Base-by-base conservation (phyloP, 1,140 invertebrate genomes). In the Linepithema humile region DNA sequence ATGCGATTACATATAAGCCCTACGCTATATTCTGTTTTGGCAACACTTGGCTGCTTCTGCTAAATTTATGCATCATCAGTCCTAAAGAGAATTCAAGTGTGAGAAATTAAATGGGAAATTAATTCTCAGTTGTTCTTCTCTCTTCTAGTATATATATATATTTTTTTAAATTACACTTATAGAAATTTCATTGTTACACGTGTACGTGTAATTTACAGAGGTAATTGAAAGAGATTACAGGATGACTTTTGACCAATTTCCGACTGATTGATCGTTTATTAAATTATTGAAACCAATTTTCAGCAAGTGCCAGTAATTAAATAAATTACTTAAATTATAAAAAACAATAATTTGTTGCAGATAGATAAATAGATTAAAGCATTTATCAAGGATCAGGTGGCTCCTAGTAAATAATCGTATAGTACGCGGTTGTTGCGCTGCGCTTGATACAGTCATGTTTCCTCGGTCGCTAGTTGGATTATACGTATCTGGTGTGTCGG, bases 381-480 rank as follows among this genome's bases (percentile, higher is more conserved):
- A 65, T 77, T 77, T 65, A 77, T 38, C 35, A 70, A 70, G 75
- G 35, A 55, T 55, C 48, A 55, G 48, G 23, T 69, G 35, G 35
- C 26, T 32, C 12, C 75, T 55, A 70, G 26, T 70, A 80, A 80
- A 80, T 80, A 80, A 80, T 69, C 48, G 35, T 53, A 78, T 29
- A 70, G 50, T 26, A 55, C 48, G 50, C 62, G 48, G 35, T 57
- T 38, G 43, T 77, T 80, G 32, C 75, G 43, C 17, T 43, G 64
- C 48, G 64, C 75, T 70, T 80, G 75, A 80, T 80, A 80, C 64
- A 80, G 75, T 80, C 75, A 80, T 80, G 75, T 80, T 80, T 80
- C 75, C 75, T 70, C 75, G 48, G 64, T 80, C 64, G 64, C 75
- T 70, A 70, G 75, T 55, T 80, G 75, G 75, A 80, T 80, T 80